Base-by-base conservation (phyloP, 2,113 vertebrate genomes). In the Isurus oxyrinchus region DNA sequence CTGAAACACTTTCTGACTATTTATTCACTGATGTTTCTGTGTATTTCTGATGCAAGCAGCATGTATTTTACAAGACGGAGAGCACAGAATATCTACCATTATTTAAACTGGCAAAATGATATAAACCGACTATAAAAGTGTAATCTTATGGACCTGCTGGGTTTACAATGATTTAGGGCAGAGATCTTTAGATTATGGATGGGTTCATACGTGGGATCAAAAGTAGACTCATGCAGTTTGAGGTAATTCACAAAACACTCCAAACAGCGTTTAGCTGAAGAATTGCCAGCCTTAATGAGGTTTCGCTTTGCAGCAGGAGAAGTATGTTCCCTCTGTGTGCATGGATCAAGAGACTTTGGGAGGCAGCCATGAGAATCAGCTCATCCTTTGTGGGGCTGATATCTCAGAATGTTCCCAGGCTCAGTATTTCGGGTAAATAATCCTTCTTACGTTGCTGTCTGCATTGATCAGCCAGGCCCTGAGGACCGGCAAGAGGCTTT, bases 291-390 rank as follows among this genome's bases (percentile, higher is more conserved):
- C 23, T 31, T 57, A 25, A 25, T 31, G 40, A 55, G 1, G 25
- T 88, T 10, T 31, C n/a, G 16, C 81, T 84, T 84, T 44, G 86
- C 53, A 31, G 7, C 23, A 88, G 13, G 10, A 55, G 25, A 55
- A 55, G 23, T 2, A 3, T 31, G 53, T 31, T 27, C 53, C 53
- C 10, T 57, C 19, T 1, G 2, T 88, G 53, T 10, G 25, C 25
- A 55, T 27, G 23, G 86, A 88, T 88, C 49, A 88, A 88, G 23
- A 88, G 86, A 57, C 86, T 91, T 91, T 91, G 55, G 55, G 88
- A 91, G 27, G 16, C 53, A 49, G 81, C 21, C 16, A 49, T 84
- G 16, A 44, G 81, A 16, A 84, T 84, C 40, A 59, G 88, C n/a
- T 91, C 88, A 91, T 35, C 11, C 55, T 35, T 59, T 19, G 55